Evolutionary conservation across 2,113 vertebrate species (phyloP).

Genomic region (Tylochromis polylepis): DNA sequence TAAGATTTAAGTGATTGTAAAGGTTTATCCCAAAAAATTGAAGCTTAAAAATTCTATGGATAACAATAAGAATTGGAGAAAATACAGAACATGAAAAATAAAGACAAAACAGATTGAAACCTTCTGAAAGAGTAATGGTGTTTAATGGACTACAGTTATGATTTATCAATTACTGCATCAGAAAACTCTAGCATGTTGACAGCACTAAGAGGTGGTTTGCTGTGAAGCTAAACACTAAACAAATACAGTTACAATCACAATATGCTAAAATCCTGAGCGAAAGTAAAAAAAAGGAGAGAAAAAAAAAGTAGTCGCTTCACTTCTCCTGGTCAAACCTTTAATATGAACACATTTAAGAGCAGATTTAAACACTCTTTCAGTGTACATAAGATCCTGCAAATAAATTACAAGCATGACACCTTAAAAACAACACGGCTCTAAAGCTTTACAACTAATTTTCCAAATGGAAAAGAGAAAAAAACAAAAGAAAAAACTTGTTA

Average conservation of each 20-base stretch:
- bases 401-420: constrained; percentile 65
- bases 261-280: constrained; percentile 50
- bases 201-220: not conserved
- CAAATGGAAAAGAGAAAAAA: not conserved
- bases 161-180: constrained; percentile 19
- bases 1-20: not conserved
- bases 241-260: constrained; percentile 52
- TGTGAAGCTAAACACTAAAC: constrained; percentile 16
- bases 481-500: constrained; percentile 10
- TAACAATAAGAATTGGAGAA: not conserved
- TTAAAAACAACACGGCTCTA: constrained; percentile 56
- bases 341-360: constrained; percentile 33
- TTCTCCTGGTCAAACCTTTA: constrained; percentile 1
- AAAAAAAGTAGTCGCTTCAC: not conserved
- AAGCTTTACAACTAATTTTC: constrained; percentile 51
- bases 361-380: constrained; percentile 8
- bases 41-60: not conserved
- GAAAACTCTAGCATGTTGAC: constrained; percentile 25
- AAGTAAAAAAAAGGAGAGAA: too few species aligned
- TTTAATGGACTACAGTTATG: constrained; percentile 55
- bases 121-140: constrained; percentile 40
- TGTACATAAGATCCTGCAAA: constrained; percentile 44
- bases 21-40: not conserved
- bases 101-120: constrained; percentile 2
- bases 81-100: not conserved